Base-by-base conservation (phyloP, 2,888 invertebrate species). In the Epiblema foenella region DNA sequence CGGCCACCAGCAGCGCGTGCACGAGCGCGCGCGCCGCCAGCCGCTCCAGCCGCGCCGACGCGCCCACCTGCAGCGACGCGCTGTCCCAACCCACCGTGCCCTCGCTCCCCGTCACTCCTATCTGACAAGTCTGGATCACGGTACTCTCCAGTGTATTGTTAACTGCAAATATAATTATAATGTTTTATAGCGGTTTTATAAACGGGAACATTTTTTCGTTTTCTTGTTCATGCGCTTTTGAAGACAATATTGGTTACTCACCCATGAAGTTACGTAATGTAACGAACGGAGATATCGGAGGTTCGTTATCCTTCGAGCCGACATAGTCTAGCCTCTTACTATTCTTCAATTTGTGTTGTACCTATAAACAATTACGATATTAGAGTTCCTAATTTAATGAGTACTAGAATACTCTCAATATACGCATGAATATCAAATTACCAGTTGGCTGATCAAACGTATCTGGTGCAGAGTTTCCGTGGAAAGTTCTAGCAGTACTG, bases 81-180 rank as follows among this genome's bases (percentile, higher is more conserved):
- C 78, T 75, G 66, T 85, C 87, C 82, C 86, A 89, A 0, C 89
- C 89, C 0, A 78, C 20, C 0, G 79, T 75, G 3, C 89, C 90
- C 42, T 83, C 83, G 0, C 73, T 29, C 0, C 90, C 87, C 17
- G 77, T 72, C 51, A 89, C 56, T 5, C 78, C 80, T 1, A 91
- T 62, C 75, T 92, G 91, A 24, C 81, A 81, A 46, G 84, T 87
- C 2, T 78, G 75, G n/a, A 91, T 51, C 2, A 83, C 83, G n/a
- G 86, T 75, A 24, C 76, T 83, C 56, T 89, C 89, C n/a, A 91
- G 74, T 0, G 74, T 68, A 5, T 81, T 68, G 0, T 74, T 24
- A 1, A 79, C 90, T 90, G 79, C 5, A 69, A 17, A 62, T 51
- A 3, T 24, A 67, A 17, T 20, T 20, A 54, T 12, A 42, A n/a